Evolutionary conservation across 2,797 vertebrate species (phyloP), one percentile per base, ranked within the genome.

Genomic region (Siniperca scherzeri): DNA sequence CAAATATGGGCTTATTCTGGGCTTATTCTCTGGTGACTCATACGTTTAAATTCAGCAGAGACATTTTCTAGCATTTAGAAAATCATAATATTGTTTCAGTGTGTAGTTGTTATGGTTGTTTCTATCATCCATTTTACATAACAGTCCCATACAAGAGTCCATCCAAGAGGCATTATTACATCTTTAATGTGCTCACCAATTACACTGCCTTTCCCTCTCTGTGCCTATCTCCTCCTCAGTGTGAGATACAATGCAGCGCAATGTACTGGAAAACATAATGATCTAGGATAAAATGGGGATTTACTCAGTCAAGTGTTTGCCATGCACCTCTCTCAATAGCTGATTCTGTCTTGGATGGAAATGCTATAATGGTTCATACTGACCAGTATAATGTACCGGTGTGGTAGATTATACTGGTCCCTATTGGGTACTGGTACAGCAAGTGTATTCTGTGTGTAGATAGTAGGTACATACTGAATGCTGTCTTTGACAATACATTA

Each of bases 201-300:
- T 78, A 77, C 79, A 53, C 11, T 38, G 46, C 30, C 48, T 87
- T 86, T 82, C 59, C 33, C 40, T 76, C 36, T 71, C 40, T 38
- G 21, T 69, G 66, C 68, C 56, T 50, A 61, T 81, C 82, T 80
- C 65, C 33, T 78, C 48, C 50, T 75, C 64, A 62, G 6, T n/a
- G 80, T 84, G 44, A 78, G 44, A 73, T 72, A 66, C 76, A 67
- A 55, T 4, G 1, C 77, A 70, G 74, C 48, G 67, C 46, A 81
- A 70, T 85, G 82, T 77, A 75, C 71, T 89, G 85, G 66, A 91
- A 91, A 89, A 72, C 66, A 83, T 81, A 75, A 88, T 78, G 80
- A 73, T 81, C 30, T 77, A 62, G 40, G 67, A 77, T 80, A 59
- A 78, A 81, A 85, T 36, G 62, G 50, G 60, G 85, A 78, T 85